A percentile compares a stretch with the other conserved stretches of the same genome.
Evolutionary conservation across 2,113 vertebrate species (phyloP).

Genomic region (Melanotaenia duboulayi): DNA sequence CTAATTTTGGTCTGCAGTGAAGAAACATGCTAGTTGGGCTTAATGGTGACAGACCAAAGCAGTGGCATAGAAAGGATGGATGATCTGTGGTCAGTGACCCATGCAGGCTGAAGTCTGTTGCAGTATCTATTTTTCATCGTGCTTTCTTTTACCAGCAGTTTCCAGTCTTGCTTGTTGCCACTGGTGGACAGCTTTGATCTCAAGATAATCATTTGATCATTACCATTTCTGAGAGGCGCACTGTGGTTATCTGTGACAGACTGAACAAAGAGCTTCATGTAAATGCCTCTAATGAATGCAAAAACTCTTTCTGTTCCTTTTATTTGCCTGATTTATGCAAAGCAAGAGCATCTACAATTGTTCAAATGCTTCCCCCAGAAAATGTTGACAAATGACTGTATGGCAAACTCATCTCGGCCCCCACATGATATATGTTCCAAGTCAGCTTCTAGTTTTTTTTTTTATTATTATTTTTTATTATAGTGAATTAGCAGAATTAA

Average conservation of each 20-base stretch:
- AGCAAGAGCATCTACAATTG: slow-evolving; percentile 32
- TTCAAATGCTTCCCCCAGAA: slow-evolving; percentile 20
- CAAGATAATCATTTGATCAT: slow-evolving; percentile 63
- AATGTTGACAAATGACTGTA: slow-evolving; percentile 28
- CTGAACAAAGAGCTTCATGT: slow-evolving; percentile 58
- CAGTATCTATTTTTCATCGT: slow-evolving; percentile 21
- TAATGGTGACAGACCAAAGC: slow-evolving; percentile 24
- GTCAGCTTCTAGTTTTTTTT: not conserved
- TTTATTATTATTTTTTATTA: not conserved
- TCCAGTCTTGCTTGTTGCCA: slow-evolving; percentile 17
- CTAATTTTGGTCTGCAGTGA: slow-evolving; percentile 23
- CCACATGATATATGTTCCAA: not conserved
- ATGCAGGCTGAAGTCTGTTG: slow-evolving; percentile 26
- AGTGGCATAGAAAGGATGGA: slow-evolving; percentile 42
- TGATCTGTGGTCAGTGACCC: slow-evolving; percentile 46
- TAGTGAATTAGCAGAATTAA: not conserved
- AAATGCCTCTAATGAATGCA: slow-evolving; percentile 67
- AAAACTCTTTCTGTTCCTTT: slow-evolving; percentile 8
- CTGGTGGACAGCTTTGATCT: slow-evolving; percentile 57
- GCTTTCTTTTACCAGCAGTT: slow-evolving; percentile 32
- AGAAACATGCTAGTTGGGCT: slow-evolving; percentile 44
- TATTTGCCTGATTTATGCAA: slow-evolving; percentile 43
- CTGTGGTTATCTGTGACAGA: slow-evolving; percentile 42
- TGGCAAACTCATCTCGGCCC: not conserved
- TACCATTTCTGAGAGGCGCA: slow-evolving; percentile 46